Evolutionary conservation across 2,113 vertebrate species (phyloP), one percentile per base, ranked within the genome.

Genomic region (Pelecanus crispus): DNA sequence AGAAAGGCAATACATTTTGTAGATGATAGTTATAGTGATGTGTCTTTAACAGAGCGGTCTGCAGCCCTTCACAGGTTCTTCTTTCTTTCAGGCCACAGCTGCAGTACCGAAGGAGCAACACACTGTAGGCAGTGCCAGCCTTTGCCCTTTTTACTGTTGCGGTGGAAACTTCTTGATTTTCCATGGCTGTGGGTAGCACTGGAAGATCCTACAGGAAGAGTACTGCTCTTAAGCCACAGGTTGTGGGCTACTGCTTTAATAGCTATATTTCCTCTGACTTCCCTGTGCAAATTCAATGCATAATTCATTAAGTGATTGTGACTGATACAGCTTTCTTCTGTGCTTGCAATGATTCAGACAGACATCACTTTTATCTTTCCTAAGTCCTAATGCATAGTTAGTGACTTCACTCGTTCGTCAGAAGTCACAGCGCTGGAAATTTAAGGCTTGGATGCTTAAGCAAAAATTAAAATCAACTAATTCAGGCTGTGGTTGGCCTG

Each of bases 321-420:
- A 29, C 73, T 75, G 81, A 82, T 81, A 86, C 59, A 92, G 44
- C 81, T 96, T 96, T 36, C 47, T 91, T 56, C 40, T 63, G 18
- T 80, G 44, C 79, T 93, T 88, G 58, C 50, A 83, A 2, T 75
- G 70, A 86, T 79, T 91, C 78, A 88, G 81, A 17, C 78, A 88
- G 81, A 17, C 66, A 79, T 63, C 59, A 32, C 75, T 91, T 95
- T 79, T 68, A 58, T 90, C 65, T 92, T 78, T 83, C 61, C 28
- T 11, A 16, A 44, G 80, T 86, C 70, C 67, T 89, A 38, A 59
- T 44, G 42, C 18, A 2, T 13, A 78, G 49, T 36, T 94, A 47
- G 38, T 71, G 59, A 66, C 42, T 94, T 93, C 26, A 15, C 49
- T 50, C 58, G 50, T 68, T 90, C 61, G 12, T 21, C 16, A 50